Base-by-base conservation (phyloP, 2,888 invertebrate genomes). In the Trichogramma evanescens region DNA sequence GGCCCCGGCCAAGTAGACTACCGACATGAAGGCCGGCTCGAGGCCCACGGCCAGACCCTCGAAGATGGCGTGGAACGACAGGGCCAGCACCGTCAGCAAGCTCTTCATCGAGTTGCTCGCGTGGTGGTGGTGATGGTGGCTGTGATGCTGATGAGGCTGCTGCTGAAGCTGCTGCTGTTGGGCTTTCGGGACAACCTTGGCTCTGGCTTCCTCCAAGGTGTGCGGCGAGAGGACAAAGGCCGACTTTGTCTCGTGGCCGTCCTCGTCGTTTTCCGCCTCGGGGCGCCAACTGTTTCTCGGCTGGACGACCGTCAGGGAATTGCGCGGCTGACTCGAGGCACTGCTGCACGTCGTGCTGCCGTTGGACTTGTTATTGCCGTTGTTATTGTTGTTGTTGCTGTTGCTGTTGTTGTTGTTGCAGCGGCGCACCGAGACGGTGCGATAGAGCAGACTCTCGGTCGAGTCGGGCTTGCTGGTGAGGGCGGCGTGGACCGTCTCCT, bases 21-120 rank as follows among this genome's bases (percentile, higher is more conserved):
- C 77, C 4, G 77, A 77, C 5, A 68, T 65, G 3, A 82, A 78
- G 44, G 81, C 81, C 5, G 80, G 80, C 68, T 87, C 86, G 10
- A 87, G 71, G 0, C 87, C 87, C 1, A 87, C 85, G 0, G 87
- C 86, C 26, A 88, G 72, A 1, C 87, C 87, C 76, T 88, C 87
- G 70, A 87, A 86, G 41, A 87, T 82, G 1, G 86, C 86, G 71
- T 88, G 87, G 65, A 87, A 85, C 46, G 86, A 86, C 5, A 88
- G 72, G 0, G 87, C 87, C 51, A 86, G 74, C 6, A 88, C 84
- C 0, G 86, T 83, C 51, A 87, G 73, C 5, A 87, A 77, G 44
- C 83, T 86, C 50, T 81, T 78, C 58, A 83, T 74, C 2, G 80
- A 81, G 43, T 80, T 80, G 42, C 84, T 69, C 2, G 67, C 62